phyloP scores from a whole-genome alignment of 1,140 invertebrate genomes.

The Pteromalus puparum region DNA sequence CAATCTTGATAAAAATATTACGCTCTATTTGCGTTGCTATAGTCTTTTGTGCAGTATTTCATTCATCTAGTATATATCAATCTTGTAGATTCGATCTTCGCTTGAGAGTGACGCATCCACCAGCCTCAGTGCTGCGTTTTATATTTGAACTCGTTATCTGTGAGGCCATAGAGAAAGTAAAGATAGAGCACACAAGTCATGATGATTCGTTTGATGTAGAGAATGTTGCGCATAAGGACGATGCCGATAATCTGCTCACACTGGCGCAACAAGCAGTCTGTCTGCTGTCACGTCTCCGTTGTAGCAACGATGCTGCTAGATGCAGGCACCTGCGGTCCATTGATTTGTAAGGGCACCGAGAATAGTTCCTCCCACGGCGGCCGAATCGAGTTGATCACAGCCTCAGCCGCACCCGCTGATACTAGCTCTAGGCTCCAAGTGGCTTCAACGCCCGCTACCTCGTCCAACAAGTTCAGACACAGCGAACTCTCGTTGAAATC shows the following conservation, averaged over 20 bases:
- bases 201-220: slow-evolving; percentile 29
- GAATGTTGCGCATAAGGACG: slow-evolving; percentile 37
- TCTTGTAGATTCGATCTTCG: neutral
- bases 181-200: slow-evolving; percentile 36
- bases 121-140: neutral
- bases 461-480: slow-evolving; percentile 69
- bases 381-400: slow-evolving; percentile 70
- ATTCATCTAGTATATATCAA: neutral
- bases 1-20: neutral
- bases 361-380: slow-evolving; percentile 73
- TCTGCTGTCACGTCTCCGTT: slow-evolving; percentile 30
- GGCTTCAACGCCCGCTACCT: slow-evolving; percentile 65
- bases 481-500: slow-evolving; percentile 59
- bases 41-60: neutral
- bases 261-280: neutral
- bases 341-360: slow-evolving; percentile 70
- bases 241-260: slow-evolving; percentile 5
- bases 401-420: slow-evolving; percentile 64
- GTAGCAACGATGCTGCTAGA: neutral
- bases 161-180: slow-evolving; percentile 17
- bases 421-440: slow-evolving; percentile 68
- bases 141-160: slow-evolving; percentile 5
- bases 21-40: neutral
- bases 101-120: neutral
- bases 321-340: slow-evolving; percentile 29